phyloP scores from a whole-genome alignment of 2,888 invertebrate species.

The Osedax fenrisi region DNA sequence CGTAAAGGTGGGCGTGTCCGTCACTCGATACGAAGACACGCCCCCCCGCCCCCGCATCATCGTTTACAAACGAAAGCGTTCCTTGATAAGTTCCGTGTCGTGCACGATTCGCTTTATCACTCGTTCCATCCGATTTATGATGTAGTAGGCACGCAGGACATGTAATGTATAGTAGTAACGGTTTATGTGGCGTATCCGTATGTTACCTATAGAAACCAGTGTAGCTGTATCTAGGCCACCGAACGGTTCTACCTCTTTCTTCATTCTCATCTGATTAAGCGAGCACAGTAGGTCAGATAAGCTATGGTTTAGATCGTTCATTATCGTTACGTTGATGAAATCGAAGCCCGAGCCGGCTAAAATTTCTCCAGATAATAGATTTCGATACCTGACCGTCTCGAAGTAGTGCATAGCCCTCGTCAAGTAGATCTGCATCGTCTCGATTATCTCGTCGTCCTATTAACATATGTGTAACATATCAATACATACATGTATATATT shows the following conservation, averaged over 20 bases:
- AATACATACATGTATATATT: too few species aligned
- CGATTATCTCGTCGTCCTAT: not conserved
- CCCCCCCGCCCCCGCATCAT: too few species aligned
- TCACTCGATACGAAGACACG: too few species aligned
- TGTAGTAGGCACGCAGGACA: not conserved
- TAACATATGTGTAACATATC: too few species aligned
- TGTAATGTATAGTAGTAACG: not conserved
- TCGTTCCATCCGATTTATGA: not conserved
- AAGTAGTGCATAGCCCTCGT: not conserved
- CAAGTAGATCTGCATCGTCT: not conserved
- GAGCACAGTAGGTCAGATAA: not conserved
- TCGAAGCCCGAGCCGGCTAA: not conserved
- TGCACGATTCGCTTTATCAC: not conserved
- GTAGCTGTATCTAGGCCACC: not conserved
- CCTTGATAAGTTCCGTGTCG: not conserved
- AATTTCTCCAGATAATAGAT: not conserved
- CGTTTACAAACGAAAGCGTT: too few species aligned
- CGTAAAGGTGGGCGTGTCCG: too few species aligned
- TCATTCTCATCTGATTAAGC: not conserved
- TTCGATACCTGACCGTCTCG: not conserved
- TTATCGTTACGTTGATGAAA: not conserved
- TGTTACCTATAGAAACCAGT: not conserved
- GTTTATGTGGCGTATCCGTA: not conserved
- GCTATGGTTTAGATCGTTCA: not conserved
- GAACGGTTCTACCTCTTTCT: too few species aligned